These are phyloP conservation scores for Polydrusus pterygomalis DNA, from an alignment of 2,888 invertebrate species.

Conservation along the genomic window DNA sequence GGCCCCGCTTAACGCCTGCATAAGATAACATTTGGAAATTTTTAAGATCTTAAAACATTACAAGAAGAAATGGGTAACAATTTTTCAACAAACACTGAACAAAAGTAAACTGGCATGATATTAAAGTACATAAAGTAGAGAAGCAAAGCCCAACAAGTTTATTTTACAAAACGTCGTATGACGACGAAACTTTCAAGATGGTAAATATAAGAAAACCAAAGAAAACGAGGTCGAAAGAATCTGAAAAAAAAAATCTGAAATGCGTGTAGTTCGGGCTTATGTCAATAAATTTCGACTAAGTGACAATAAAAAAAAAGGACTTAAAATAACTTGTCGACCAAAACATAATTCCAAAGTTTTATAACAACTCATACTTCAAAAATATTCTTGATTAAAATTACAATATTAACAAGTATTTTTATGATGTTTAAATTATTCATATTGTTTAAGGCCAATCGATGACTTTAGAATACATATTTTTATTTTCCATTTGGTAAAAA, in stretches of 20 bases:
- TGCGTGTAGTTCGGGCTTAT: background rate
- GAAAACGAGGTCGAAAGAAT: no score
- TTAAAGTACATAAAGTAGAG: no score
- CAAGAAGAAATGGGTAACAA: background rate
- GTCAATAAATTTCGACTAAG: background rate
- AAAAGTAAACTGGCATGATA: conserved; percentile 3
- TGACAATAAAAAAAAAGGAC: conserved; percentile 1
- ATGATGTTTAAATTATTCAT: background rate
- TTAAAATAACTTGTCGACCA: background rate
- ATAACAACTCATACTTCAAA: background rate
- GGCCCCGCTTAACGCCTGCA: background rate
- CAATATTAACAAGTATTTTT: background rate
- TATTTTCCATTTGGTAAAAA: no score
- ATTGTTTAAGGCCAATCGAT: background rate
- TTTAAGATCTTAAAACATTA: background rate
- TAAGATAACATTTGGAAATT: background rate
- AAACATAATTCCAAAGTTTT: conserved; percentile 1
- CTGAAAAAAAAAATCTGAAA: background rate
- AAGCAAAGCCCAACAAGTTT: no score
- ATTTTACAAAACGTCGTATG: background rate
- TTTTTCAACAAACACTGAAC: background rate
- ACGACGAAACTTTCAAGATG: background rate
- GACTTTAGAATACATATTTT: background rate
- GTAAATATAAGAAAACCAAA: conserved; percentile 1
- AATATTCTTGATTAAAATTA: background rate